Base-by-base conservation (phyloP, 2,113 vertebrate species). In the Oncorhynchus masou region DNA sequence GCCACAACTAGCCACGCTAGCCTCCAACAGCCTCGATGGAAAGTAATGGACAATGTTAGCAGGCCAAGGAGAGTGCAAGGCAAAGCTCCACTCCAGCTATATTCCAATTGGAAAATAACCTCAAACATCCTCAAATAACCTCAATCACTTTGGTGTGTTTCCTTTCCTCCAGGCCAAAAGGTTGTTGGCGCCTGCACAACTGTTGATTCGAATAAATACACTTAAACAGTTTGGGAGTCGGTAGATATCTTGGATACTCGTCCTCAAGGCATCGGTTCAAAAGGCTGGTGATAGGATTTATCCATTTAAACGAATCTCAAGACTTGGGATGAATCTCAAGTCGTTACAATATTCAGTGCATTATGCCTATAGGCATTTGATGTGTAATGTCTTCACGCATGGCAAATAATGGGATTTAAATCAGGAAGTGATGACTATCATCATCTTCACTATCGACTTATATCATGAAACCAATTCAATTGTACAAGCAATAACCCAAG, bases 101-200 rank as follows among this genome's bases (percentile, higher is more conserved):
- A 62, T 49, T 31, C 72, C 65, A 70, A 78, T 71, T 79, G 62
- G 31, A 54, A 57, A 60, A 74, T 71, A 75, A 78, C 27, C 59
- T 22, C 9, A 22, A n/a, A 60, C 57, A 29, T 6, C 15, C 73
- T 76, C 25, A 77, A 76, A 75, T 49, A 62, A 54, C 77, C 66
- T 75, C 64, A n/a, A 51, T 54, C 51, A 15, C 51, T 19, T 54
- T 19, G 3, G 51, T 19, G 13, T 73, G 34, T 70, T 76, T 70
- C 8, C 62, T 20, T 25, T 51, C 70, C 45, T 15, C 31, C 24
- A 74, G 64, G 68, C 51, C 67, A 80, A 68, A 34, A 67, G 24
- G 48, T 51, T 66, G 7, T 22, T 81, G 83, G 77, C 54, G 13
- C 68, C 64, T 68, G 49, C 13, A 68, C 66, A 77, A 39, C 45